phyloP scores from a whole-genome alignment of 2,888 invertebrate genomes.

The Eupithecia dodoneata region DNA sequence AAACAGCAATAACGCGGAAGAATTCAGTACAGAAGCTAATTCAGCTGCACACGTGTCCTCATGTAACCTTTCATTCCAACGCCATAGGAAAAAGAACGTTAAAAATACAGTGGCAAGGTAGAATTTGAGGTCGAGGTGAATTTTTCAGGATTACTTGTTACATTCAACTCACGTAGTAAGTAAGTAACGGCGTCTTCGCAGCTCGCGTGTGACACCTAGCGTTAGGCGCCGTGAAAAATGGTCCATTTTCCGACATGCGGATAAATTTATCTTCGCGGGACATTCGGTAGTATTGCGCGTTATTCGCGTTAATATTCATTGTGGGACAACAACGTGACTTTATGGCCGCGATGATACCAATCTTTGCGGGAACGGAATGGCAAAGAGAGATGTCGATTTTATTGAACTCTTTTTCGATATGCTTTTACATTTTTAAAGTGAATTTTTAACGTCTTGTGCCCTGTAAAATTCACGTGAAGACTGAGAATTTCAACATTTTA shows the following conservation, averaged over 20 bases:
- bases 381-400: conserved; percentile 20
- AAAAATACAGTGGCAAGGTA: conserved; percentile 16
- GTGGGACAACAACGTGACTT: conserved; percentile 65
- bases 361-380: conserved; percentile 34
- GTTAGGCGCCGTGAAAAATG: conserved; percentile 83
- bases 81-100: conserved; percentile 16
- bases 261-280: conserved; percentile 80
- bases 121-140: conserved; percentile 36
- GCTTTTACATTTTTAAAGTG: not conserved
- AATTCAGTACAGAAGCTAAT: conserved; percentile 63
- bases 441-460: not conserved
- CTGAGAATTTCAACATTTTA: not conserved
- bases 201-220: conserved; percentile 74
- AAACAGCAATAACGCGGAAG: conserved; percentile 54
- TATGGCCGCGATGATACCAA: conserved; percentile 36
- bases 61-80: conserved; percentile 33
- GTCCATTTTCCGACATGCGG: conserved; percentile 75
- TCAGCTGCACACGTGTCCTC: conserved; percentile 58
- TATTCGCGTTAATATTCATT: conserved; percentile 81
- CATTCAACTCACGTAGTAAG: conserved; percentile 72
- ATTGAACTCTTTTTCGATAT: not conserved
- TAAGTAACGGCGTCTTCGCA: conserved; percentile 80
- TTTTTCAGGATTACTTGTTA: conserved; percentile 57
- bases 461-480: not conserved
- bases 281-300: conserved; percentile 74